These are phyloP conservation scores for Peromyscus maniculatus DNA, from an alignment of 2,113 vertebrate species.

Conservation along the genomic window DNA sequence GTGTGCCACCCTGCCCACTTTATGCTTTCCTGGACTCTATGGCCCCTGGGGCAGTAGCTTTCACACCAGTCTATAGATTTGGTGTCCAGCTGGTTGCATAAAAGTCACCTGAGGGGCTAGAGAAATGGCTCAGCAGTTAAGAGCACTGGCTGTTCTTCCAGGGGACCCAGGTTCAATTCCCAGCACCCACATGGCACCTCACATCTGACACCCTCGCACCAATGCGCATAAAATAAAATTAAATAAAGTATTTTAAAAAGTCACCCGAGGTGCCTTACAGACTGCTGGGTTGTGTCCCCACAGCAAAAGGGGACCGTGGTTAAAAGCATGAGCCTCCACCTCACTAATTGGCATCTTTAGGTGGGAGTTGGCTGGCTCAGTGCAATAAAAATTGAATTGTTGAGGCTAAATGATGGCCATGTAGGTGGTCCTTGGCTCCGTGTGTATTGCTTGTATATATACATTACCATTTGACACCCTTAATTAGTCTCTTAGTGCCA, in stretches of 20 bases:
- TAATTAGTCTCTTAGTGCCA: background rate
- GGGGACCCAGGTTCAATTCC: background rate
- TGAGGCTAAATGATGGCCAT: background rate
- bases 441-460: background rate
- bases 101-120: background rate
- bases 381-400: background rate
- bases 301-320: background rate
- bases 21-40: background rate
- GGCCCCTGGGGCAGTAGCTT: background rate
- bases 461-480: background rate
- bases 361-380: background rate
- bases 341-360: background rate
- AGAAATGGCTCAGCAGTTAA: background rate
- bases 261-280: background rate
- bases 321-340: background rate
- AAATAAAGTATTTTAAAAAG: background rate
- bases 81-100: background rate
- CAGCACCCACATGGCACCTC: background rate
- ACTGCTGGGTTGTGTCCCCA: background rate
- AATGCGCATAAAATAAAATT: background rate
- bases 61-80: background rate
- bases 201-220: background rate
- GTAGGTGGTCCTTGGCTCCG: background rate
- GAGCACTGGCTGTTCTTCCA: background rate
- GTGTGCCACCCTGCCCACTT: no score